These are phyloP conservation scores for Acrobasis suavella DNA, from an alignment of 2,888 invertebrate genomes.

Conservation along the genomic window DNA sequence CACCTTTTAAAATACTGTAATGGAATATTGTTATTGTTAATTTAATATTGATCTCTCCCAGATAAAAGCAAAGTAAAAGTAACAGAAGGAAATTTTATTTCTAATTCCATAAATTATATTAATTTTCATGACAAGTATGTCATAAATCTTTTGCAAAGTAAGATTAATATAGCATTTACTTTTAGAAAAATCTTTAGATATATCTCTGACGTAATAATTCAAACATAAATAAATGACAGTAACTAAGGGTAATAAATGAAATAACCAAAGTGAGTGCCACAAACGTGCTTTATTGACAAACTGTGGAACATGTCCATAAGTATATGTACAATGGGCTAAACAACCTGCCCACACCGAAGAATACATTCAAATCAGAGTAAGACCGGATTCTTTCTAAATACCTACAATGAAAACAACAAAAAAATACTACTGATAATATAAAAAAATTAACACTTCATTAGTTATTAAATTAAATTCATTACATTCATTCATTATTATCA, in stretches of 20 bases:
- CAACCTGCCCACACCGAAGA: conserved; percentile 35
- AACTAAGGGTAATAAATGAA: conserved; percentile 39
- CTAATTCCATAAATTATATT: too few relatives aligned
- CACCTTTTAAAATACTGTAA: not conserved
- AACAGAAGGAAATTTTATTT: too few relatives aligned
- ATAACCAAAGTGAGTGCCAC: conserved; percentile 63
- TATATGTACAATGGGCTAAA: conserved; percentile 60
- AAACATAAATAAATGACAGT: not conserved
- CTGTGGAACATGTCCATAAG: conserved; percentile 59
- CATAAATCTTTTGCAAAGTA: too few relatives aligned
- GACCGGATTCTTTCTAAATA: not conserved
- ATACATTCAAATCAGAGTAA: conserved; percentile 6
- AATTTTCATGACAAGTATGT: too few relatives aligned
- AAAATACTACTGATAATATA: not conserved
- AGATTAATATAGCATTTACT: too few relatives aligned
- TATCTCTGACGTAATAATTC: too few relatives aligned
- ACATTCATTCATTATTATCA: too few relatives aligned
- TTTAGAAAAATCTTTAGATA: too few relatives aligned
- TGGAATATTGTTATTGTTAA: too few relatives aligned
- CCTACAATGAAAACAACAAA: not conserved
- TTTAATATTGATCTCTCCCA: too few relatives aligned
- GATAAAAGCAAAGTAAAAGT: too few relatives aligned
- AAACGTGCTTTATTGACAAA: conserved; percentile 79
- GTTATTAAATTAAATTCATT: too few relatives aligned
- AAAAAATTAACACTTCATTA: not conserved